phyloP scores from a whole-genome alignment of 2,797 vertebrate genomes.

The Lacerta viridis region DNA sequence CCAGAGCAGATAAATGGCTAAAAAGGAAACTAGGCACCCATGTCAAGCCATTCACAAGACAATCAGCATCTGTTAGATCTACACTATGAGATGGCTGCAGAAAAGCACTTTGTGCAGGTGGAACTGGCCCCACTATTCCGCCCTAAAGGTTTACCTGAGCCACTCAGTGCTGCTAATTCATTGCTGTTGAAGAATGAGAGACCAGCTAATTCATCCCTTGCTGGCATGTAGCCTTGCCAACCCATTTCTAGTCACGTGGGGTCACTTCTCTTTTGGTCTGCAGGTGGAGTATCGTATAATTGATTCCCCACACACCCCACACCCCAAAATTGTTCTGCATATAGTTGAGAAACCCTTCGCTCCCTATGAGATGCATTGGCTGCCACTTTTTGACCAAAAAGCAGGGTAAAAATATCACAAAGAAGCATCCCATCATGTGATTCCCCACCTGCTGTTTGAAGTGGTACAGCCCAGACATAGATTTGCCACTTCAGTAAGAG shows the following conservation, averaged over 20 bases:
- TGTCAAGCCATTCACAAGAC: background rate
- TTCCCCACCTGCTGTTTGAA: background rate
- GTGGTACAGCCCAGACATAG: background rate
- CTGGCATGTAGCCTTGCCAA: background rate
- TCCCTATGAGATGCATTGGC: background rate
- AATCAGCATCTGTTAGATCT: background rate
- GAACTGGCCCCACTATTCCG: background rate
- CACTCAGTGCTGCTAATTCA: background rate
- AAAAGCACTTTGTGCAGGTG: background rate
- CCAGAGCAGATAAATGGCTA: too few relatives aligned
- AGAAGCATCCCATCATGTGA: background rate
- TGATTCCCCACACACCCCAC: background rate
- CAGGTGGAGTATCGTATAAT: background rate
- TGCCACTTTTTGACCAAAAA: background rate
- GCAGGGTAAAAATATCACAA: background rate
- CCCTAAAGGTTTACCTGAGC: background rate
- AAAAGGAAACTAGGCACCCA: background rate
- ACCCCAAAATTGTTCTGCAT: background rate
- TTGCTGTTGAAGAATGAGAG: background rate
- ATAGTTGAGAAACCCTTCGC: background rate
- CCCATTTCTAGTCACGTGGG: background rate
- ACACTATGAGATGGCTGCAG: background rate
- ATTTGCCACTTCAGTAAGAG: background rate
- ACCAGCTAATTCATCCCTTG: background rate
- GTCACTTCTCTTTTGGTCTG: background rate